Evolutionary conservation across 2,888 invertebrate genomes (phyloP), one percentile per base, ranked within the genome.

Genomic region (Apodemia zela): DNA sequence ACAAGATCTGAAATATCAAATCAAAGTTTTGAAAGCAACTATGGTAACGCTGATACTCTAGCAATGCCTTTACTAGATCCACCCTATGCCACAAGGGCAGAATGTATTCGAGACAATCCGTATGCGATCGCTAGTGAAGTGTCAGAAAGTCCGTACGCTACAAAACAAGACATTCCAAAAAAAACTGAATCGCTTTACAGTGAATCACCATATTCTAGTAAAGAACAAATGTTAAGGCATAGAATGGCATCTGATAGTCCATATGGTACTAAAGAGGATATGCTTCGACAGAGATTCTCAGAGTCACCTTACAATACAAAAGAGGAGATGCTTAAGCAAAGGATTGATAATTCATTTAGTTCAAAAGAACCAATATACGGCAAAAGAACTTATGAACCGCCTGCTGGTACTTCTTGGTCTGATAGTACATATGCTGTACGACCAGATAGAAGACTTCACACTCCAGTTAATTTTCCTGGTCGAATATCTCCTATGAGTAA

Each of bases 271-370:
- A 92, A 92, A 75, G 92, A 92, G 75, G 92, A 92, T 69, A 89
- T 92, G 91, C 75, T 92, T 62, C 79, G 91, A 61, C 91, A 92
- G 64, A 82, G 92, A 72, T 91, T 89, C 71, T 89, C 89, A 4
- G 92, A 92, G 73, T 92, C 89, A 13, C 92, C 92, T 5, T 92
- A 92, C 67, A 89, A 83, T 68, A 90, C 91, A 15, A 92, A 90
- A 71, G 92, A 92, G 67, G 92, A 92, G 61, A 82, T 90, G 81
- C 67, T 89, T 4, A 92, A 88, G 69, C 89, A 90, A 69, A 84
- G 89, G 81, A 77, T 88, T 72, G 89, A 89, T 61, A 71, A 89
- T 29, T 80, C 83, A 5, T 74, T 77, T 65, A 71, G 73, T 62
- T 65, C 71, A 47, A 90, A 86, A 73, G 90, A 91, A 69, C 82